Percentiles rank a stretch among this genome's conserved stretches.
These are phyloP conservation scores for Nemopilema nomurai DNA, from an alignment of 30 jellyfish, hydroid and myxozoan species.

Conservation along the genomic window DNA sequence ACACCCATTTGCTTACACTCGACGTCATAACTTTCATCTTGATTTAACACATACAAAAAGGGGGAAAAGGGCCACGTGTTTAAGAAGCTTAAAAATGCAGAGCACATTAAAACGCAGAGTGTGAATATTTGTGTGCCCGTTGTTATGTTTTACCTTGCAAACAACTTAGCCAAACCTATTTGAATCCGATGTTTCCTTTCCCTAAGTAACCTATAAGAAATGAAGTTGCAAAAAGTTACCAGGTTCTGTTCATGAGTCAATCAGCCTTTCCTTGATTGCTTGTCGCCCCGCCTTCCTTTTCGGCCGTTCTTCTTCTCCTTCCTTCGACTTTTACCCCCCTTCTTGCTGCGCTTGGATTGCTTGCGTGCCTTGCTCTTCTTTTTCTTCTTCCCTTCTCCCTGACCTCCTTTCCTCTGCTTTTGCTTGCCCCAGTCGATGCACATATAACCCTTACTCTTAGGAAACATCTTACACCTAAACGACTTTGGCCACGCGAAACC, in stretches of 20 bases:
- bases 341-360: background rate
- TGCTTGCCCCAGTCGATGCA: slow-evolving; percentile 67
- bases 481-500: slow-evolving; percentile 90
- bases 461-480: slow-evolving; percentile 68
- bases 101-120: background rate
- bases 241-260: background rate
- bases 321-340: slow-evolving; percentile 2
- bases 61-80: no score
- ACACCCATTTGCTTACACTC: background rate
- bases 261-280: slow-evolving; percentile 3
- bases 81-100: background rate
- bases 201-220: background rate
- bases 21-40: background rate
- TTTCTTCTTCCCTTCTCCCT: slow-evolving; percentile 4
- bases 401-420: slow-evolving; percentile 18
- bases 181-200: background rate
- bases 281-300: background rate
- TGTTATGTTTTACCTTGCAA: background rate
- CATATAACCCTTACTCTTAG: slow-evolving; percentile 60
- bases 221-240: background rate
- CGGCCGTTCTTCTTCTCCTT: background rate
- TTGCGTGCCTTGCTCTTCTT: background rate
- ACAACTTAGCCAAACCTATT: background rate
- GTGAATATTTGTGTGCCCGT: background rate
- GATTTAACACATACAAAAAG: background rate